Evolutionary conservation across 2,888 invertebrate species (phyloP).

Genomic region (Latrodectus hesperus): DNA sequence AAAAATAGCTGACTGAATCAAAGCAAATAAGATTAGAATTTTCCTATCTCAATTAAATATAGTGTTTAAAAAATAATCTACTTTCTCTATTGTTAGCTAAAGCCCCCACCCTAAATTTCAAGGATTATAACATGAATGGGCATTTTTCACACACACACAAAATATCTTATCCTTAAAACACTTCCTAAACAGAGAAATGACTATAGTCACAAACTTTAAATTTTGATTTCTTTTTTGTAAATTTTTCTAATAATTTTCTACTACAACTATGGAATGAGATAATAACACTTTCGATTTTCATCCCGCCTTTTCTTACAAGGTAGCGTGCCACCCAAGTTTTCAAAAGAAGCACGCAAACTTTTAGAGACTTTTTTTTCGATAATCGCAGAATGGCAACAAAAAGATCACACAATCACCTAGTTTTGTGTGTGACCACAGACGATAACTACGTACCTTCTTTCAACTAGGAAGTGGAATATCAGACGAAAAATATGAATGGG

Average conservation of each 20-base stretch:
- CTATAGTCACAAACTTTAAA: too few species aligned
- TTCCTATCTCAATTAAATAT: too few species aligned
- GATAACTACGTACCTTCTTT: neutral
- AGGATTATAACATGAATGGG: too few species aligned
- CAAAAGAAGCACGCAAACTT: conserved; percentile 14
- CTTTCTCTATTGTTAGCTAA: too few species aligned
- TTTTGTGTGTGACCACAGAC: neutral
- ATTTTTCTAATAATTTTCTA: neutral
- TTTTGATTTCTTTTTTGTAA: too few species aligned
- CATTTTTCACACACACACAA: too few species aligned
- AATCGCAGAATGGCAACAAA: conserved; percentile 2
- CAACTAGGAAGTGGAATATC: neutral
- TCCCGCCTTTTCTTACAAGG: conserved; percentile 35
- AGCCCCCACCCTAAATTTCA: too few species aligned
- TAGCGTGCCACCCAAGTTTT: conserved; percentile 17
- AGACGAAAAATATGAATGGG: neutral
- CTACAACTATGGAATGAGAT: neutral
- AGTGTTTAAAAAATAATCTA: too few species aligned
- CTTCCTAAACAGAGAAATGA: too few species aligned
- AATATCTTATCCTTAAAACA: too few species aligned
- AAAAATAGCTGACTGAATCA: too few species aligned
- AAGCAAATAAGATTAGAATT: too few species aligned
- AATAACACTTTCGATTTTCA: neutral
- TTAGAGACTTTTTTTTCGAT: neutral
- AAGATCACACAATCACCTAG: neutral